These are phyloP conservation scores for Oryctolagus cuniculus DNA, from an alignment of 2,113 vertebrate genomes.

Conservation along the genomic window DNA sequence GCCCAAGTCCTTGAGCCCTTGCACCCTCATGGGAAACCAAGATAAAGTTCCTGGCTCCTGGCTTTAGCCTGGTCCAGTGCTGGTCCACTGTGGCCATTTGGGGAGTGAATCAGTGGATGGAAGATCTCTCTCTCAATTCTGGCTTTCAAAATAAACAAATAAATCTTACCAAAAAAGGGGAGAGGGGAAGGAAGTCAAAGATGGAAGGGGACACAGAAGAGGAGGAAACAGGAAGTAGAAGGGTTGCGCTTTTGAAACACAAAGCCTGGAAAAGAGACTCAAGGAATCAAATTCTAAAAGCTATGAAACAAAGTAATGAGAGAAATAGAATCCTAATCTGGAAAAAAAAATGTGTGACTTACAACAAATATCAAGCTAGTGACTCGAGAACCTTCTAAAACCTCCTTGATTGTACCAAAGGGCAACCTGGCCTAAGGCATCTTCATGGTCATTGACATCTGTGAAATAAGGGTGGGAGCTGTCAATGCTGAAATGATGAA, in stretches of 20 bases:
- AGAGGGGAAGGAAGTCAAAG: not conserved
- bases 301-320: not conserved
- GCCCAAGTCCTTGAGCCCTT: too few species aligned
- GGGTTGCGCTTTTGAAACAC: not conserved
- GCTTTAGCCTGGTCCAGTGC: too few species aligned
- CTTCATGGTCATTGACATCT: not conserved
- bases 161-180: too few species aligned
- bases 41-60: too few species aligned
- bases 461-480: not conserved
- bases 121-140: too few species aligned
- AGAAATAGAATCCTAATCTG: constrained; percentile 16
- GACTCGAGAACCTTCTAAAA: not conserved
- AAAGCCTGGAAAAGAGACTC: not conserved
- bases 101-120: too few species aligned
- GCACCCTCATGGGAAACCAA: too few species aligned
- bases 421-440: not conserved
- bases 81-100: too few species aligned
- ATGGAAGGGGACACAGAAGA: not conserved
- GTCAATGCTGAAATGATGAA: constrained; percentile 56
- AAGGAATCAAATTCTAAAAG: not conserved
- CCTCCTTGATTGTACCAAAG: not conserved
- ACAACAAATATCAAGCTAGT: not conserved
- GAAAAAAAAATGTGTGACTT: not conserved
- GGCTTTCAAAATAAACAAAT: too few species aligned
- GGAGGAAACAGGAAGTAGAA: not conserved